Evolutionary conservation across 1,140 invertebrate genomes (phyloP).

Genomic region (Panagrolaimus sp.): DNA sequence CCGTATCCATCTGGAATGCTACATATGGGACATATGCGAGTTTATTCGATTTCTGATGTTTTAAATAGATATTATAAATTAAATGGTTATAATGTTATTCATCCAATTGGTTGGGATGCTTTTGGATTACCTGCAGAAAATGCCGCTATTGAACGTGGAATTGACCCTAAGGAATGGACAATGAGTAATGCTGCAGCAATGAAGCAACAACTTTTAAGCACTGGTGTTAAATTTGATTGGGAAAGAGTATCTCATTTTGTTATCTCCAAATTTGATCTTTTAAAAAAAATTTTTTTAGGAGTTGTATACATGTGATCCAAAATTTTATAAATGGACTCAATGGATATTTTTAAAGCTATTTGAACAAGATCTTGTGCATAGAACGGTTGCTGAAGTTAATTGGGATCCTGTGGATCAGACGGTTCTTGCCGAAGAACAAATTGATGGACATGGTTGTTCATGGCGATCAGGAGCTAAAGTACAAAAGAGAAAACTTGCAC

Average conservation of each 20-base stretch:
- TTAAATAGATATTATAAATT: slow-evolving; percentile 74
- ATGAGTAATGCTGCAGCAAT: slow-evolving; percentile 77
- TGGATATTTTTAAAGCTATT: slow-evolving; percentile 83
- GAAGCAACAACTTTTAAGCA: slow-evolving; percentile 74
- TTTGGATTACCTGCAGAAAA: slow-evolving; percentile 99
- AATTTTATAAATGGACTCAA: slow-evolving; percentile 79
- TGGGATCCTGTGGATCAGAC: slow-evolving; percentile 98
- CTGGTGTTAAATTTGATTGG: slow-evolving; percentile 90
- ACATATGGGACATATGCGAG: slow-evolving; percentile 95
- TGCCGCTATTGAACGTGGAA: slow-evolving; percentile 79
- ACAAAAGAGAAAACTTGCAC: slow-evolving; percentile 77
- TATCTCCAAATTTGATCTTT: too few relatives aligned
- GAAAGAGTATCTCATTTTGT: slow-evolving; percentile 60
- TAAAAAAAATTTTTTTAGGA: slow-evolving; percentile 58
- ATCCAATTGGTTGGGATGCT: slow-evolving; percentile 99
- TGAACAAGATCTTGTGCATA: slow-evolving; percentile 65
- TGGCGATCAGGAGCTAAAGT: slow-evolving; percentile 95
- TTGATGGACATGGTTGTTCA: slow-evolving; percentile 79
- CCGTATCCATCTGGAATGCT: slow-evolving; percentile 93
- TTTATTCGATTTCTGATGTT: slow-evolving; percentile 89
- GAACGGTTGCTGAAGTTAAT: slow-evolving; percentile 72
- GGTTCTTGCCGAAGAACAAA: slow-evolving; percentile 94
- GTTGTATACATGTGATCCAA: slow-evolving; percentile 63
- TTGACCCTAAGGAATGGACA: slow-evolving; percentile 79
- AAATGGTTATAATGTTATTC: slow-evolving; percentile 63